Evolutionary conservation across 2,113 vertebrate species (phyloP), one percentile per base, ranked within the genome.

Genomic region (Girardinichthys multiradiatus): DNA sequence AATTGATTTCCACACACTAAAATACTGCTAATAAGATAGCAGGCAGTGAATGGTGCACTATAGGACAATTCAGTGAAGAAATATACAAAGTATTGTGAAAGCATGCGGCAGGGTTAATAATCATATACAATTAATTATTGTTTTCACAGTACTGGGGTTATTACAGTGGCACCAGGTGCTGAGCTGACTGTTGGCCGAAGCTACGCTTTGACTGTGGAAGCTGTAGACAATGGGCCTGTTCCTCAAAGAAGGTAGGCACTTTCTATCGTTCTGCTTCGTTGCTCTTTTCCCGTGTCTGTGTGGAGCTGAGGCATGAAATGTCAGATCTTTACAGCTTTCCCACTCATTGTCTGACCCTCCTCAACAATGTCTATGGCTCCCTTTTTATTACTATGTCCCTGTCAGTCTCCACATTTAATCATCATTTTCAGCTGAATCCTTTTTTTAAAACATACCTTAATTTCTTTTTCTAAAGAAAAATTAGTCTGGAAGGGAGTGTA

Each of bases 161-260:
- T 99, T 85, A 95, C 93, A 27, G 92, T 97, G 37, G 94, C 94
- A 11, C 91, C 95, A 0, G 94, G 94, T 15, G 92, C 95, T 27
- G 79, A 72, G 29, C 42, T 99, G 86, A 54, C 70, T 0, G 94
- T 98, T 35, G 98, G 97, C 0, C 89, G 71, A 6, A 93, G 94
- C 45, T 99, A 96, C 0, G 94, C 97, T 0, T 93, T 99, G 83
- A 99, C 97, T 0, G 92, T 99, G 58, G 95, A 95, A 72, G 98
- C 96, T 0, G 83, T 92, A 13, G 98, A 99, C 91, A 95, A 95
- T 0, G 96, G 96, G 24, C 94, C 94, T 13, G 81, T 77, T 7
- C 86, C 88, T 0, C 94, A 97, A 57, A 95, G 95, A 90, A 96
- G 97, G 98, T 99, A 94, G 48, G 92, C 61, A 2, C 13, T 7